Evolutionary conservation across 2,888 invertebrate genomes (phyloP), one percentile per base, ranked within the genome.

Genomic region (Apoda limacodes): DNA sequence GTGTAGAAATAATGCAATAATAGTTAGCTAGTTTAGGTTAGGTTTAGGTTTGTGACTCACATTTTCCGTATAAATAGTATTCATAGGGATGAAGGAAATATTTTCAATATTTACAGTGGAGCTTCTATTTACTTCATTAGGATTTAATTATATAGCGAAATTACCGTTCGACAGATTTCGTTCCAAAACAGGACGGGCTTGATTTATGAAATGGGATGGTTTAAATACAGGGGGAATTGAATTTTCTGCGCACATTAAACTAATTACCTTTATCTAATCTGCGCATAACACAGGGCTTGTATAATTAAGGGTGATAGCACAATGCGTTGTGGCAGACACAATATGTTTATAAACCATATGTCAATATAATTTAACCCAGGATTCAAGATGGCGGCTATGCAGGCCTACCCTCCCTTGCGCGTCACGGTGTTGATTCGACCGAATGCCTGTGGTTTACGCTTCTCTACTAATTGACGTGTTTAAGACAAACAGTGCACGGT

Each of bases 291-390:
- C 51, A 46, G 58, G 60, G 59, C 62, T 61, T 66, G 67, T 71
- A 67, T 72, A 75, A 78, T 76, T 74, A 76, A 69, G 71, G 74
- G 70, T 63, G 71, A 72, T 70, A 68, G 68, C 67, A 70, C 71
- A 76, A 75, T 71, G 62, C 60, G 54, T 46, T 53, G 50, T 58
- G 56, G 53, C 57, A 60, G 55, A 60, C 49, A 74, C 74, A 69
- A 74, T 74, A 65, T 66, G 64, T 66, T 68, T 60, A 60, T 58
- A 65, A 67, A 69, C 74, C 76, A 67, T 72, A 72, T 68, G 72
- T 72, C 75, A 75, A 76, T 75, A 76, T 72, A 75, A 80, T 75
- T 74, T 74, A 74, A 75, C 69, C 72, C 74, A 60, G 60, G 51
- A 69, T 66, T 43, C 72, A 76, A 78, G 69, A 76, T 78, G 78